Base-by-base conservation (phyloP, 2,113 vertebrate genomes). In the Syngnathoides biaculeatus region DNA sequence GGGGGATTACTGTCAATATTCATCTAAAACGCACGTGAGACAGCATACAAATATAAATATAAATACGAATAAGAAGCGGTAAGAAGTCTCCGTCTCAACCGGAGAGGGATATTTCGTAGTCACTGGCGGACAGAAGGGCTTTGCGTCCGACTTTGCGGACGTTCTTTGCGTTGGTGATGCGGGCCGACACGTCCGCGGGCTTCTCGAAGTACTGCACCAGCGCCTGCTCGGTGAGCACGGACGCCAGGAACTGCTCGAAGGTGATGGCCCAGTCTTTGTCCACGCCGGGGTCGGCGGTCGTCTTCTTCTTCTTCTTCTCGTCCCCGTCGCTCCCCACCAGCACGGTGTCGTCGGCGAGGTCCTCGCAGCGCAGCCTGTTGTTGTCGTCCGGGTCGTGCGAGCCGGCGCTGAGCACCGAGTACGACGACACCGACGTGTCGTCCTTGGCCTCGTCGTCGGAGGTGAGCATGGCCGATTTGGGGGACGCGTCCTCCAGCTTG, bases 181-280 rank as follows among this genome's bases (percentile, higher is more conserved):
- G 88, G 1, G 95, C 93, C 61, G 91, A 89, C 84, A 96, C 92
- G 63, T 94, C 94, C 76, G 94, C 94, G 0, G 95, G 95, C 85
- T 96, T 96, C 89, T 99, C 97, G 47, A 99, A 99, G 82, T 97
- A 99, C 71, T 69, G 92, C 47, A 99, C 96, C 70, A 99, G 92
- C 0, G 96, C 95, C 0, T 95, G 94, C 86, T 99, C 97, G 0
- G 96, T 99, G 73, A 99, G 86, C 40, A 98, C 93, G 0, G 96
- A 98, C 67, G 97, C 97, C 78, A 99, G 79, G 78, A 98, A 98
- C 65, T 99, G 97, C 86, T 98, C 96, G 0, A 98, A 99, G 5
- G 95, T 97, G 81, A 99, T 94, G 84, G 97, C 93, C 97, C 97
- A 99, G 91, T 97, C 97, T 71, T 93, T 92, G 86, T 99, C 97